A percentile compares a stretch with the other conserved stretches of the same genome.
Conservation (phyloP, 2,113 vertebrate genomes). For the Miniopterus natalensis region DNA sequence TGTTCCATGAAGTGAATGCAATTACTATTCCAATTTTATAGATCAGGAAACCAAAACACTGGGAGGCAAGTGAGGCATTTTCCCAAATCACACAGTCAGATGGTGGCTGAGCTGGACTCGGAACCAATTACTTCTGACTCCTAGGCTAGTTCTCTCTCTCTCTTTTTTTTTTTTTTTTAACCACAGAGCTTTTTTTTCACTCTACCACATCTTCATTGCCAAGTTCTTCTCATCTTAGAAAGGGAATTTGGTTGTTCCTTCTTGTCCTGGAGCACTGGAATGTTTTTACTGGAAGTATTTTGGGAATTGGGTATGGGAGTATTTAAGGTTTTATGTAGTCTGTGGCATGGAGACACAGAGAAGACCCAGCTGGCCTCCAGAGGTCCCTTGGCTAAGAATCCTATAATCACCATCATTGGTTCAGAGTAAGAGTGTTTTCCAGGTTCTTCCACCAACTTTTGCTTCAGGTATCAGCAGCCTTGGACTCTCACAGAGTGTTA, state of each 20-base stretch:
- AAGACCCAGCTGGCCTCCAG: not conserved
- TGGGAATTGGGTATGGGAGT: accelerated
- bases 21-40: not conserved
- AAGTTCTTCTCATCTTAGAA: not conserved
- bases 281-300: not conserved
- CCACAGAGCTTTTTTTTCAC: not conserved
- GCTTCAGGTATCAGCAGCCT: not conserved
- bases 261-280: not conserved
- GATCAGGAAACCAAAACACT: not conserved
- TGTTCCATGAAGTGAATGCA: not conserved
- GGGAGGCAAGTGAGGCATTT: not conserved
- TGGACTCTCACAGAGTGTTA: not conserved
- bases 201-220: not conserved
- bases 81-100: not conserved
- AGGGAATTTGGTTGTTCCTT: not conserved
- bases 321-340: accelerated
- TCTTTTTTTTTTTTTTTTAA: too few relatives aligned
- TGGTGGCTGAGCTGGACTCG: too few relatives aligned
- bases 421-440: not conserved
- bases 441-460: not conserved
- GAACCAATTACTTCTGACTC: not conserved
- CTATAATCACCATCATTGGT: not conserved
- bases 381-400: not conserved
- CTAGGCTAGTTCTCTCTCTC: not conserved
- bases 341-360: not conserved